Conservation (phyloP, 2,888 invertebrate genomes). For the Papilio protenor region DNA sequence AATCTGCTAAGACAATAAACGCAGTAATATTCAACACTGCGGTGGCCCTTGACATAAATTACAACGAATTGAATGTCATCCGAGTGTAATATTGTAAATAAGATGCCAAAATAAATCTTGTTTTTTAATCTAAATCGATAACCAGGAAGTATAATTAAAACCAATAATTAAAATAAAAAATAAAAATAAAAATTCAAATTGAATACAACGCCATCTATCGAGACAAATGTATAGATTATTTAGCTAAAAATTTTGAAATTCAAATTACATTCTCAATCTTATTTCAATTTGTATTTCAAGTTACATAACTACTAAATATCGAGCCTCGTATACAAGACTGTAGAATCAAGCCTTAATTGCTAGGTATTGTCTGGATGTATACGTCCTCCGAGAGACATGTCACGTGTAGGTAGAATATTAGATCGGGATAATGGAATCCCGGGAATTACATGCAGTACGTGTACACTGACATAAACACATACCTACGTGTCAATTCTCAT, state of each 20-base stretch:
- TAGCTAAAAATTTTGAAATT: not conserved
- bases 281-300: not conserved
- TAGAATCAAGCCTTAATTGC: constrained; percentile 43
- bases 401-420: constrained; percentile 35
- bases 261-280: not conserved
- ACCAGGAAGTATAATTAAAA: not conserved
- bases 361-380: constrained; percentile 49
- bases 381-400: constrained; percentile 42
- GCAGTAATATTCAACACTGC: not conserved
- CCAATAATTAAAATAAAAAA: not conserved
- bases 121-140: too few relatives aligned
- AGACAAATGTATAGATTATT: not conserved
- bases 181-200: not conserved
- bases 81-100: not conserved
- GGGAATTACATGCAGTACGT: constrained; percentile 43
- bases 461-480: not conserved
- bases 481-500: too few relatives aligned
- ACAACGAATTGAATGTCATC: not conserved
- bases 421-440: constrained; percentile 40
- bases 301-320: not conserved
- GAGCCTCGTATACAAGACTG: constrained; percentile 12
- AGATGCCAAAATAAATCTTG: too few relatives aligned
- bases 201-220: not conserved
- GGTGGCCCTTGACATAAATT: not conserved
- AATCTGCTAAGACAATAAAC: not conserved